Evolutionary conservation across 2,888 invertebrate genomes (phyloP).

Genomic region (Augochlorella aurata): DNA sequence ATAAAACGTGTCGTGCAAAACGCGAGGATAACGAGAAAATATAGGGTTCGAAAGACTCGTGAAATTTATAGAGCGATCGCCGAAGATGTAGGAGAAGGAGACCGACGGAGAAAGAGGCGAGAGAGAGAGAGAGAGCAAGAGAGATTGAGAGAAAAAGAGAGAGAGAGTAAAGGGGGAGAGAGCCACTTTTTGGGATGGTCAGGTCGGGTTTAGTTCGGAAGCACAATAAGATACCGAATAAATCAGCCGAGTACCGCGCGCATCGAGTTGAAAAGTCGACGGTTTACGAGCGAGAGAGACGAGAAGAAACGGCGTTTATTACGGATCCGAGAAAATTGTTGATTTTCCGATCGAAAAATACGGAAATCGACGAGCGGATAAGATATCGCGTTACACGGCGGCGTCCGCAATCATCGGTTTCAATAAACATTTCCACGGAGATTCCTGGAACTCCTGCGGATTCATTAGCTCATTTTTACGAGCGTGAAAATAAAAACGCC

Average conservation of each 20-base stretch:
- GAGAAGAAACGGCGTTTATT: not conserved
- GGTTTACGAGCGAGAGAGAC: constrained; percentile 51
- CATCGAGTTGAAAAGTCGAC: constrained; percentile 47
- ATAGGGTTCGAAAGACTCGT: constrained; percentile 72
- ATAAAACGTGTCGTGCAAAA: constrained; percentile 73
- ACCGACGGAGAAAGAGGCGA: not conserved
- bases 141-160: not conserved
- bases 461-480: constrained; percentile 37
- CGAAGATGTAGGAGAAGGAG: constrained; percentile 24
- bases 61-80: constrained; percentile 72
- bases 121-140: constrained; percentile 12
- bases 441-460: constrained; percentile 20
- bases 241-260: constrained; percentile 65
- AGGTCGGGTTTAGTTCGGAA: constrained; percentile 57
- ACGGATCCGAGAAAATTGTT: not conserved
- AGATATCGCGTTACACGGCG: not conserved
- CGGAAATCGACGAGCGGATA: not conserved
- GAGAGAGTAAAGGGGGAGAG: constrained; percentile 13
- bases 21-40: constrained; percentile 73
- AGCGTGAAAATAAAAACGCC: constrained; percentile 23
- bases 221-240: constrained; percentile 68
- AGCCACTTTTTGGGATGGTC: constrained; percentile 63
- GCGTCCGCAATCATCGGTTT: constrained; percentile 16
- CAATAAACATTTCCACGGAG: constrained; percentile 28
- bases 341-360: not conserved